These are phyloP conservation scores for Drosophila melanica DNA, from an alignment of 1,140 invertebrate species.

Conservation along the genomic window DNA sequence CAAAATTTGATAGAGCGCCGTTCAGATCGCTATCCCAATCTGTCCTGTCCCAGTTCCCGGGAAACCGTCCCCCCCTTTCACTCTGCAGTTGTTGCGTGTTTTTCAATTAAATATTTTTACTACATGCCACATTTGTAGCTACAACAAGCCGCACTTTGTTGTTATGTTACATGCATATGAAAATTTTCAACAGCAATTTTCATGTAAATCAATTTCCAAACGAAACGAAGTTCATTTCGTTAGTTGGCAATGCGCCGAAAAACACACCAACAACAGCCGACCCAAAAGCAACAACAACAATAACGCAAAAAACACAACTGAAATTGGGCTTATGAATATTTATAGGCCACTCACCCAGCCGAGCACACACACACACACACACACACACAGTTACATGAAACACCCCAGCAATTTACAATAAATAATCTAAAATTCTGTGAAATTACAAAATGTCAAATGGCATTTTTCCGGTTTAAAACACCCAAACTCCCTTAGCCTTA, in stretches of 20 bases:
- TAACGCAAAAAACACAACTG: slow-evolving; percentile 49
- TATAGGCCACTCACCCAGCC: slow-evolving; percentile 53
- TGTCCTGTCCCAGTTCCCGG: neutral
- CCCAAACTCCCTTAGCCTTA: neutral
- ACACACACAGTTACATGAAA: slow-evolving; percentile 18
- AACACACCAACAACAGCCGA: slow-evolving; percentile 25
- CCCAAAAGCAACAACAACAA: slow-evolving; percentile 27
- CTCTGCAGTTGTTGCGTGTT: slow-evolving; percentile 47
- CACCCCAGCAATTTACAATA: slow-evolving; percentile 55
- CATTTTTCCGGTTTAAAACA: slow-evolving; percentile 25
- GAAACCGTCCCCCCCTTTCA: too few relatives aligned
- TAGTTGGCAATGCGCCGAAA: slow-evolving; percentile 19
- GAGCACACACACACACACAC: slow-evolving; percentile 6
- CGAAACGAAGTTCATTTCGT: slow-evolving; percentile 70
- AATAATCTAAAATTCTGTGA: slow-evolving; percentile 80
- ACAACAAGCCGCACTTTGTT: slow-evolving; percentile 26
- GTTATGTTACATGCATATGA: slow-evolving; percentile 44
- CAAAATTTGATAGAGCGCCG: slow-evolving; percentile 35
- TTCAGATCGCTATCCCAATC: neutral
- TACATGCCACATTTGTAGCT: slow-evolving; percentile 38
- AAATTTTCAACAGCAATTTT: slow-evolving; percentile 52
- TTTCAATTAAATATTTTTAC: slow-evolving; percentile 74
- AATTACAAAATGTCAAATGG: slow-evolving; percentile 79
- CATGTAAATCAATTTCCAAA: slow-evolving; percentile 77
- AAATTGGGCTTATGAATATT: slow-evolving; percentile 76